Evolutionary conservation across 2,888 invertebrate species (phyloP).

Genomic region (Hipparchia semele): DNA sequence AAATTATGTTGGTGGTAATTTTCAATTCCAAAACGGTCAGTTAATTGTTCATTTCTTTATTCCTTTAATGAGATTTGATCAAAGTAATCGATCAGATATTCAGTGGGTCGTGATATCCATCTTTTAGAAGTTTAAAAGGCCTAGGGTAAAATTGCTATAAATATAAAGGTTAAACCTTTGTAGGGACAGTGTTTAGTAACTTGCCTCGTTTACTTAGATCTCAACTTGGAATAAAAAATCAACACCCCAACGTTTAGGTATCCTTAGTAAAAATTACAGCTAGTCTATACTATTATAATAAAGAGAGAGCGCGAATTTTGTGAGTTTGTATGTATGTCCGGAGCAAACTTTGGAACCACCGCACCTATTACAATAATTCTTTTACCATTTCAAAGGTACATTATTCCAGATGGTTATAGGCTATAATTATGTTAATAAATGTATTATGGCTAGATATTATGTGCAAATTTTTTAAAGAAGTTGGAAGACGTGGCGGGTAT

Average conservation of each 20-base stretch:
- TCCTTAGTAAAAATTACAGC: too few species aligned
- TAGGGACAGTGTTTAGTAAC: background rate
- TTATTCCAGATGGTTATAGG: too few species aligned
- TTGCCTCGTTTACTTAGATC: background rate
- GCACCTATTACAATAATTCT: too few species aligned
- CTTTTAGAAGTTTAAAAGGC: constrained; percentile 27
- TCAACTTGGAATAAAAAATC: background rate
- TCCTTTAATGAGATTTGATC: constrained; percentile 29
- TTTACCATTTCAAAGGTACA: too few species aligned
- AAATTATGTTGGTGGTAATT: background rate
- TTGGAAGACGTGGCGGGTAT: too few species aligned
- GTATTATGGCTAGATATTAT: too few species aligned
- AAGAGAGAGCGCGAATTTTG: too few species aligned
- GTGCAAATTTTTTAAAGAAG: too few species aligned
- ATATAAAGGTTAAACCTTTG: constrained; percentile 26
- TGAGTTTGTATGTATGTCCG: too few species aligned
- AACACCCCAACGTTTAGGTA: background rate
- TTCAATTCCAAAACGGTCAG: constrained; percentile 8
- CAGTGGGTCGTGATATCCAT: constrained; percentile 33
- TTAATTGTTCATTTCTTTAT: constrained; percentile 4
- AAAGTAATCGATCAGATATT: constrained; percentile 36
- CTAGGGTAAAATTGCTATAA: constrained; percentile 28
- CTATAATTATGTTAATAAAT: too few species aligned
- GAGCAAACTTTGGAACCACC: too few species aligned
- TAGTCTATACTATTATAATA: too few species aligned